These are phyloP conservation scores for Ormyrus labotus DNA, from an alignment of 2,888 invertebrate species.

Conservation along the genomic window DNA sequence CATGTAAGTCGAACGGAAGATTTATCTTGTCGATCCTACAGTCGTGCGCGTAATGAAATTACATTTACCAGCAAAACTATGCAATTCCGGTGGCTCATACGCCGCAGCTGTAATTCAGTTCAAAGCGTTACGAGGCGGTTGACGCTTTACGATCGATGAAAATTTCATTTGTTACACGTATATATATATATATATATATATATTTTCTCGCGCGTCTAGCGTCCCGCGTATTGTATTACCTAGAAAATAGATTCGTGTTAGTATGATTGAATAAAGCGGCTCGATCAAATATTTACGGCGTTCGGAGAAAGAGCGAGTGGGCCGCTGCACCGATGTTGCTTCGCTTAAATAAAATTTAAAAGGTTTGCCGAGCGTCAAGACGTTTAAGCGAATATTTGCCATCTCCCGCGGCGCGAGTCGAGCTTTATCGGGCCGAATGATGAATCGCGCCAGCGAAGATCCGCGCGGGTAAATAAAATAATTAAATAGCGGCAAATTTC, in stretches of 20 bases:
- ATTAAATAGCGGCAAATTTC: conserved; percentile 20
- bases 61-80: background rate
- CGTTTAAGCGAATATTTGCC: background rate
- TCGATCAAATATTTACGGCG: conserved; percentile 36
- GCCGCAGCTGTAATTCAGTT: background rate
- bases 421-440: conserved; percentile 31
- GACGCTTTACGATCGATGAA: conserved; percentile 18
- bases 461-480: conserved; percentile 1
- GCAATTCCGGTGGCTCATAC: background rate
- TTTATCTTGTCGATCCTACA: too few relatives aligned
- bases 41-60: background rate
- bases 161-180: conserved; percentile 28
- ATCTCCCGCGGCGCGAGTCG: background rate
- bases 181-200: too few relatives aligned
- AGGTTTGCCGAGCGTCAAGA: conserved; percentile 16
- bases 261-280: background rate
- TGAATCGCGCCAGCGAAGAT: conserved; percentile 13
- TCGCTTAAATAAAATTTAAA: conserved; percentile 38
- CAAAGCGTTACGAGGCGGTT: background rate
- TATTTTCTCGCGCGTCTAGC: background rate
- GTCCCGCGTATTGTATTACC: background rate
- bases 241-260: conserved; percentile 14
- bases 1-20: too few relatives aligned
- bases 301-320: background rate
- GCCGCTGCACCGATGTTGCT: background rate